These are phyloP conservation scores for Chrysodeixis includens DNA, from an alignment of 2,888 invertebrate species.

Conservation along the genomic window DNA sequence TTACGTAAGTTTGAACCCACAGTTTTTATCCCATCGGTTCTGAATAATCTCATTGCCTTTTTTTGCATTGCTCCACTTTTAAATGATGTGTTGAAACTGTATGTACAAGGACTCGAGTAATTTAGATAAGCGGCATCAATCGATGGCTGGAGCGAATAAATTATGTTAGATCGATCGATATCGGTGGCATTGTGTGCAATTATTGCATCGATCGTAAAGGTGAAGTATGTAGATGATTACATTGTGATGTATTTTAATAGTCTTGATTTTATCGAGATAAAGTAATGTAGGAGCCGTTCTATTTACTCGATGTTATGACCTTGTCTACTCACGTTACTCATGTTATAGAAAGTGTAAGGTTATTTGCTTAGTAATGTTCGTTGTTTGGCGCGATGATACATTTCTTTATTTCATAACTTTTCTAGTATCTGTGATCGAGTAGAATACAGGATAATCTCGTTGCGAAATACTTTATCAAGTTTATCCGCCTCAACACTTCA, in stretches of 20 bases:
- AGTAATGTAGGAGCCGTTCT: conserved; percentile 38
- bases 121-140: conserved; percentile 74
- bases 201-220: conserved; percentile 52
- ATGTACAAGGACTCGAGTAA: conserved; percentile 70
- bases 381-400: neutral
- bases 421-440: neutral
- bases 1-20: conserved; percentile 42
- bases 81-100: conserved; percentile 69
- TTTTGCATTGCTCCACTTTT: conserved; percentile 60
- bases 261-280: conserved; percentile 53
- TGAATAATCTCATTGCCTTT: conserved; percentile 53
- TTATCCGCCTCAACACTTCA: neutral
- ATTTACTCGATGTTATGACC: conserved; percentile 32
- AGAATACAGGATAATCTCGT: neutral
- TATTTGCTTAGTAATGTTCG: neutral
- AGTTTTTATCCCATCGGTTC: conserved; percentile 44
- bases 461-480: conserved; percentile 2
- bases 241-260: conserved; percentile 55
- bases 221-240: conserved; percentile 59
- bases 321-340: conserved; percentile 25
- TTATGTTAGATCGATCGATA: conserved; percentile 71
- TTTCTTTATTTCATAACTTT: neutral
- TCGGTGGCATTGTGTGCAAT: conserved; percentile 49
- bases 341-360: conserved; percentile 4
- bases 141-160: conserved; percentile 75